phyloP scores from a whole-genome alignment of 2,888 invertebrate species.

The Neoaliturus tenellus region DNA sequence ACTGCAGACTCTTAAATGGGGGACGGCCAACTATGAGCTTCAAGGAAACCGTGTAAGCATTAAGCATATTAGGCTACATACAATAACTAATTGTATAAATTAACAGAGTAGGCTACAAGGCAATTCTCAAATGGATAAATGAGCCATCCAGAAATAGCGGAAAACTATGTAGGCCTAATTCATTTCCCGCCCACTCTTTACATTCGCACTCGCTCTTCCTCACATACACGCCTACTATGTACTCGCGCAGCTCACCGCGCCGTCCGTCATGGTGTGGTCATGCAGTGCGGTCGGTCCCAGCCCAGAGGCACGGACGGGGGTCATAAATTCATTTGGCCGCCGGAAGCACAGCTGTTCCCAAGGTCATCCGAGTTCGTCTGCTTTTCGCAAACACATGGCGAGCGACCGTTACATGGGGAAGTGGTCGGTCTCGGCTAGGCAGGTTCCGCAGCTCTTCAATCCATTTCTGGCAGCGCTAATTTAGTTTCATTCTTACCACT shows the following conservation, averaged over 20 bases:
- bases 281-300: not conserved
- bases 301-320: not conserved
- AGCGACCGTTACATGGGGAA: not conserved
- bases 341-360: slow-evolving; percentile 47
- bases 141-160: too few relatives aligned
- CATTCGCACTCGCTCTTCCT: not conserved
- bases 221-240: not conserved
- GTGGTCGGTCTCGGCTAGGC: not conserved
- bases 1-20: too few relatives aligned
- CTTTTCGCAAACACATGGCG: slow-evolving; percentile 30
- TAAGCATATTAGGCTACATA: too few relatives aligned
- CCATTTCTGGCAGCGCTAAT: not conserved
- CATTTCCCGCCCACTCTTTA: not conserved
- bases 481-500: not conserved
- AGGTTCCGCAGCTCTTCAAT: not conserved
- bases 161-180: too few relatives aligned
- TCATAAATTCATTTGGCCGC: slow-evolving; percentile 40
- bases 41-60: too few relatives aligned
- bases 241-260: not conserved
- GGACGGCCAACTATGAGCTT: too few relatives aligned
- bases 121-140: too few relatives aligned
- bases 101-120: too few relatives aligned
- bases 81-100: too few relatives aligned
- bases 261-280: not conserved
- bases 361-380: slow-evolving; percentile 37